Base-by-base conservation (phyloP, 2,797 vertebrate species). In the Malacoctenus gilli region DNA sequence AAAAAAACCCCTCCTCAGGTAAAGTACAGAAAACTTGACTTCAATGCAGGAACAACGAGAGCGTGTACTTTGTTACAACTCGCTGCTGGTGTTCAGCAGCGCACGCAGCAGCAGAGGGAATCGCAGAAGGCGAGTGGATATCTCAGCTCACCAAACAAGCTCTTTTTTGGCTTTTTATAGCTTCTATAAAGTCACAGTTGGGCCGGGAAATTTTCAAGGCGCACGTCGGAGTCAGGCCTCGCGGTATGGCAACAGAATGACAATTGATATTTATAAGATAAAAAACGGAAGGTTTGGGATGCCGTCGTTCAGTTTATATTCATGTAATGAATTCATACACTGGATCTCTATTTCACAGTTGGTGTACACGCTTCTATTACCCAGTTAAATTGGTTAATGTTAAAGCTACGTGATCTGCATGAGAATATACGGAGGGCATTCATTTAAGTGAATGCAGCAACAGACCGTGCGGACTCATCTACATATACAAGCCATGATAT, bases 351-450 rank as follows among this genome's bases (percentile, higher is more conserved):
- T 65, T 64, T 76, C 64, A 66, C 64, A 75, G 50, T 56, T 41
- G 52, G 44, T 48, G 21, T 66, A 22, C 48, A 25, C 8, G 4
- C 6, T 25, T 35, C 22, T 49, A 44, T 77, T 58, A 75, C 39
- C 41, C 37, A 7, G 28, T 68, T 48, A 64, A 63, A 72, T 53
- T 40, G 55, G 56, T 61, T 68, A 75, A 42, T 77, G 23, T 68
- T 67, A 42, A 59, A 21, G 21, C 35, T 39, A 38, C 31, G 34
- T 70, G 69, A 55, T 48, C 6, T 3, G 49, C 55, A 65, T 67
- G 31, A 11, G 12, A 53, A 62, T 65, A 28, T 18, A 15, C 30
- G n/a, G n/a, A 51, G 18, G 16, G 10, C 37, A 25, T 10, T 25
- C n/a, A 51, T 11, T 8, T 20, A 30, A 40, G 36, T 59, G 44